Evolutionary conservation across 2,113 vertebrate species (phyloP).

Genomic region (Falcunculus frontatus): DNA sequence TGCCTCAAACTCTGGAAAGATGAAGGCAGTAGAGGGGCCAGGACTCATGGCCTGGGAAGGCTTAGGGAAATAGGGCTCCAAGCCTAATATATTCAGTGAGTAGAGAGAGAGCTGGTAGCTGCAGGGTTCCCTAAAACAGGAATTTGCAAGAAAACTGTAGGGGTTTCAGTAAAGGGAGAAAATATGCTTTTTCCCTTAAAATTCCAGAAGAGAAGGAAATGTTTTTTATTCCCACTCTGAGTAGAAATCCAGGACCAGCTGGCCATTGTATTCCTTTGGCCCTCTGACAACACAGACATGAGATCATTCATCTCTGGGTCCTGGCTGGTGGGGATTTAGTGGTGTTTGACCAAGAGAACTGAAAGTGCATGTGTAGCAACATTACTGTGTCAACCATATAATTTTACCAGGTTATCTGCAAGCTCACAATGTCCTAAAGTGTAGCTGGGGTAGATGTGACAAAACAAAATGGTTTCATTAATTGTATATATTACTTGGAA

Average conservation of each 20-base stretch:
- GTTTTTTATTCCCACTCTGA: neutral
- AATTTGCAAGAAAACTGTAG: neutral
- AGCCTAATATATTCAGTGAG: neutral
- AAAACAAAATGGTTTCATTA: neutral
- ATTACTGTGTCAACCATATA: neutral
- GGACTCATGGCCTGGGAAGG: fast-evolving
- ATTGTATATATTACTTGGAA: neutral
- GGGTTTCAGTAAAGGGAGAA: neutral
- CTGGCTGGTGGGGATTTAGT: neutral
- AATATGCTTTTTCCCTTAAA: neutral
- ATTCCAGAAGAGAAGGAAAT: neutral
- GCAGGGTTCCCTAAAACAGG: neutral
- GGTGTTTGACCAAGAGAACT: neutral
- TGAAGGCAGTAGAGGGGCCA: neutral
- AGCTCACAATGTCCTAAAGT: neutral
- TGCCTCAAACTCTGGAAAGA: neutral
- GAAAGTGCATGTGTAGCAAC: fast-evolving
- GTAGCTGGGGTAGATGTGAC: neutral
- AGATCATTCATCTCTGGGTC: neutral
- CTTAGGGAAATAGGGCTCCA: neutral
- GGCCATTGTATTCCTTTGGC: neutral
- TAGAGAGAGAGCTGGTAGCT: neutral
- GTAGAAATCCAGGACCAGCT: neutral
- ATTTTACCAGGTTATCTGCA: neutral
- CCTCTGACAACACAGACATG: neutral